phyloP scores from a whole-genome alignment of 2,888 invertebrate species.

The Plagodis pulveraria region DNA sequence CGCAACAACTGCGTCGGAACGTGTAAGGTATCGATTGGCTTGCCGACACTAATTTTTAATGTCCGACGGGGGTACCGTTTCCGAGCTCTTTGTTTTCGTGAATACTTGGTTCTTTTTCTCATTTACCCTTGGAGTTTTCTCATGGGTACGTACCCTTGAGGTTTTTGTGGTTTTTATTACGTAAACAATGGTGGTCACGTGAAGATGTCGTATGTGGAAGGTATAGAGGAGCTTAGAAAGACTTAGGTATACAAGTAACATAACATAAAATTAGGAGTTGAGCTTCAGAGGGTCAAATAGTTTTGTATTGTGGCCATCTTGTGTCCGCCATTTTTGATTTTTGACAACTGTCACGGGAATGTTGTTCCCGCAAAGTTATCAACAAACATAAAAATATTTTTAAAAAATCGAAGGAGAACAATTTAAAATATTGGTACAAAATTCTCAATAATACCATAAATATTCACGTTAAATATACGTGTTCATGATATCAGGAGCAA shows the following conservation, averaged over 20 bases:
- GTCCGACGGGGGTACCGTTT: constrained; percentile 27
- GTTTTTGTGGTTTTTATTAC: constrained; percentile 35
- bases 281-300: neutral
- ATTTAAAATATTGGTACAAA: too few relatives aligned
- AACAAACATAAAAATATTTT: too few relatives aligned
- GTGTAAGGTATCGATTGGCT: constrained; percentile 34
- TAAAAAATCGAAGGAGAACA: too few relatives aligned
- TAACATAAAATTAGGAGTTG: neutral
- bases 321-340: too few relatives aligned
- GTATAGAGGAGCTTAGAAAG: too few relatives aligned
- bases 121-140: constrained; percentile 6
- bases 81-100: constrained; percentile 30
- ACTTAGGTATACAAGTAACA: neutral
- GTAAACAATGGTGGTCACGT: constrained; percentile 9
- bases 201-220: constrained; percentile 2
- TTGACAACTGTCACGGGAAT: too few relatives aligned
- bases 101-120: neutral
- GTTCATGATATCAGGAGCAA: too few relatives aligned
- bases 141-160: constrained; percentile 24
- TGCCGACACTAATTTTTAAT: constrained; percentile 38
- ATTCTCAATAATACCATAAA: too few relatives aligned
- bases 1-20: constrained; percentile 29
- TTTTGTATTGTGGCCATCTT: too few relatives aligned
- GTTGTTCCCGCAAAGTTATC: too few relatives aligned
- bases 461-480: too few relatives aligned